Conservation (phyloP, 2,797 vertebrate genomes). For the Syngnathus rostellatus region DNA sequence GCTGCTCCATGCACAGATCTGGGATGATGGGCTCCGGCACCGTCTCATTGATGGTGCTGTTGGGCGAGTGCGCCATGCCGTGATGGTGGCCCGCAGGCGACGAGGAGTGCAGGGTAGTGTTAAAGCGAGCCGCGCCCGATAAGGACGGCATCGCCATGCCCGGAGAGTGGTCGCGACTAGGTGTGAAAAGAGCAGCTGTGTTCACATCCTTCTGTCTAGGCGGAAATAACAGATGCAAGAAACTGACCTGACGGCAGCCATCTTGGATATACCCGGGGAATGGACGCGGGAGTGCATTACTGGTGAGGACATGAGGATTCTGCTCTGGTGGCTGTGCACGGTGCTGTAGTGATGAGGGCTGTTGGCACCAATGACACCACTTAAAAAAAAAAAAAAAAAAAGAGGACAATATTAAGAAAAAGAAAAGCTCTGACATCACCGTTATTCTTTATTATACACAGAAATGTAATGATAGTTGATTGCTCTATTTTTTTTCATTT, state of each 20-base stretch:
- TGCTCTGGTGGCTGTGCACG: conserved; percentile 83
- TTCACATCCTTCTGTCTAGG: not conserved
- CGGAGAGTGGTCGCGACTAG: conserved; percentile 91
- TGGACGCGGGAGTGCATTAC: conserved; percentile 81
- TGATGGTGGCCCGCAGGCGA: conserved; percentile 72
- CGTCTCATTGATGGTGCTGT: conserved; percentile 75
- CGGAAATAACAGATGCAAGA: not conserved
- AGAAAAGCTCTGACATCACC: too few species aligned
- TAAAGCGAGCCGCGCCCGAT: conserved; percentile 84
- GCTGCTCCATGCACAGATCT: conserved; percentile 90
- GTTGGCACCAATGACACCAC: conserved; percentile 38
- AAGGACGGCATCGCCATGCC: conserved; percentile 88
- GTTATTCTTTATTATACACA: too few species aligned
- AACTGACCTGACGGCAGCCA: conserved; percentile 89
- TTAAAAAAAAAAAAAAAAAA: conserved; percentile 4
- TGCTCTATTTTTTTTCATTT: too few species aligned
- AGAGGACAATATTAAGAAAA: not conserved
- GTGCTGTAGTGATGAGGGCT: conserved; percentile 89
- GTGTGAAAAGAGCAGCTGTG: not conserved
- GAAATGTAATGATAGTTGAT: too few species aligned
- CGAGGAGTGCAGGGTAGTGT: conserved; percentile 75
- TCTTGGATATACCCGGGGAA: conserved; percentile 88
- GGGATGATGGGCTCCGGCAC: conserved; percentile 85
- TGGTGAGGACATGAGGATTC: conserved; percentile 65
- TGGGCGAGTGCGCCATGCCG: conserved; percentile 74